A percentile compares a stretch with the other conserved stretches of the same genome.
Evolutionary conservation across 2,797 vertebrate genomes (phyloP).

Genomic region (Carduelis carduelis): DNA sequence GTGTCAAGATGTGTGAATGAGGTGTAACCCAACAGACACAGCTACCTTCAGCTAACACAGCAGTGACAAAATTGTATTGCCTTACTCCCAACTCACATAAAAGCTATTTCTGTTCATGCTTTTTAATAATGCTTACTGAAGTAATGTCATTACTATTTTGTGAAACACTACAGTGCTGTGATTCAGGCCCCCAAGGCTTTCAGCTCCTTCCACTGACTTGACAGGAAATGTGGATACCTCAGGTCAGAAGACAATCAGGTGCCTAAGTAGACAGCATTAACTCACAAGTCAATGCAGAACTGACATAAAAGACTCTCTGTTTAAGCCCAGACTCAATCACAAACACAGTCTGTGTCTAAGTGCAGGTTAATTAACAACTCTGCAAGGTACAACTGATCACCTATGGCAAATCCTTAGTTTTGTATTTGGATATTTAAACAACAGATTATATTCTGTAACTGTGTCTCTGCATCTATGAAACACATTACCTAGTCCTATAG

Average conservation of each 20-base stretch:
- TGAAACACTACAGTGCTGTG: not conserved
- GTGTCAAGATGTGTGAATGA: not conserved
- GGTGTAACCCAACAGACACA: not conserved
- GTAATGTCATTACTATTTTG: constrained; percentile 13
- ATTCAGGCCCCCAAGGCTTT: not conserved
- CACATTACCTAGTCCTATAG: fast-evolving
- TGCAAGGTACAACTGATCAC: not conserved
- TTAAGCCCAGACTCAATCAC: not conserved
- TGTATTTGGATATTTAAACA: not conserved
- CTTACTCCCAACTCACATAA: not conserved
- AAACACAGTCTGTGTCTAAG: not conserved
- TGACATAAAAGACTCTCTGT: not conserved
- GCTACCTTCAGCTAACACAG: not conserved
- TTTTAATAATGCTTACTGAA: not conserved
- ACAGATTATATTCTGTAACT: not conserved
- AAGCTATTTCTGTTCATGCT: not conserved
- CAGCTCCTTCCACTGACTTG: not conserved
- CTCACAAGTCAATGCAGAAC: not conserved
- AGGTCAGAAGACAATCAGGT: not conserved
- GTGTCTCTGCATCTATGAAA: not conserved
- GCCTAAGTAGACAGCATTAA: not conserved
- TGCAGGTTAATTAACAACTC: not conserved
- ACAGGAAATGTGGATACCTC: not conserved
- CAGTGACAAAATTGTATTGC: not conserved
- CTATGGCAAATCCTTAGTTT: not conserved